phyloP scores from a whole-genome alignment of 2,888 invertebrate genomes.

The Parapristionchus giblindavisi region DNA sequence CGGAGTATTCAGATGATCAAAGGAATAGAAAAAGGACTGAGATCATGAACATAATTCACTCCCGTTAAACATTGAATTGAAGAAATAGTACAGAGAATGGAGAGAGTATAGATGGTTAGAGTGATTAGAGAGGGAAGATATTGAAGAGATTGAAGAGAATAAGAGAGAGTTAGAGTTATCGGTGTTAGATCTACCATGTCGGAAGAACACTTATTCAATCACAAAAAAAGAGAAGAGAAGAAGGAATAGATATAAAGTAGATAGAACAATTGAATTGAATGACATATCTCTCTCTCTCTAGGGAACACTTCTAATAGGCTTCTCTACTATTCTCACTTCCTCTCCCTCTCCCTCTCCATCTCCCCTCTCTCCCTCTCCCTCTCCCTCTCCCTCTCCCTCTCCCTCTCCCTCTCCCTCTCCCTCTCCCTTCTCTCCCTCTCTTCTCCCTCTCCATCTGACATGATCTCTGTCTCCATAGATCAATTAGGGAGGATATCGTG shows the following conservation, averaged over 20 bases:
- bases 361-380: not conserved
- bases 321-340: not conserved
- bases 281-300: too few species aligned
- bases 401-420: not conserved
- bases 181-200: constrained; percentile 25
- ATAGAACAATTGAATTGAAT: too few species aligned
- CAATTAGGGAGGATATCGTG: too few species aligned
- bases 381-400: constrained; percentile 8
- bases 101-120: too few species aligned
- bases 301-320: too few species aligned
- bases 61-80: too few species aligned
- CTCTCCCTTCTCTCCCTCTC: constrained; percentile 6
- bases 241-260: not conserved
- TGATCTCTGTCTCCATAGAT: not conserved
- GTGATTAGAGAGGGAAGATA: too few species aligned
- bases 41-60: too few species aligned
- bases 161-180: constrained; percentile 7
- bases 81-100: too few species aligned
- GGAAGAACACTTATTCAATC: not conserved
- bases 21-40: too few species aligned
- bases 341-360: constrained; percentile 20
- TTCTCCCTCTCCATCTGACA: constrained; percentile 4
- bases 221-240: not conserved
- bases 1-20: too few species aligned
- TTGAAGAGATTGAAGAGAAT: too few species aligned